phyloP scores from a whole-genome alignment of 2,113 vertebrate species.

The Monopterus albus region DNA sequence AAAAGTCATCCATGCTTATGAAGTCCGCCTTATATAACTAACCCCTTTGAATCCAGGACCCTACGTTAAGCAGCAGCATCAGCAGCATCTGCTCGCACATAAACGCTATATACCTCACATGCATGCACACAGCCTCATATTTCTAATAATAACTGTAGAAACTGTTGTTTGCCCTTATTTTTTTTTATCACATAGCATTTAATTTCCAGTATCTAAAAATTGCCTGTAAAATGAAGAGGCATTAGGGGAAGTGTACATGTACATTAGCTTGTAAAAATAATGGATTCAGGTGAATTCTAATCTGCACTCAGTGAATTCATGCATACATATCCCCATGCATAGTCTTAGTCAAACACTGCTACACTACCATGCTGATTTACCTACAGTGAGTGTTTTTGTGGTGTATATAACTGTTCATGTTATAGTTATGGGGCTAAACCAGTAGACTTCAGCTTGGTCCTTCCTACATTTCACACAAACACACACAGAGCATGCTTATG shows the following conservation, averaged over 20 bases:
- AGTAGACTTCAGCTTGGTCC: slow-evolving; percentile 6
- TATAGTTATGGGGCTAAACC: slow-evolving; percentile 2
- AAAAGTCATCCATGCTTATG: slow-evolving; percentile 64
- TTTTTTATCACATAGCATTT: slow-evolving; percentile 4
- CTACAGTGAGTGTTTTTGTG: background rate
- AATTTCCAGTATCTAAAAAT: slow-evolving; percentile 22
- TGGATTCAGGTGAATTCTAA: slow-evolving; percentile 2
- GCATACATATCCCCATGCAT: background rate
- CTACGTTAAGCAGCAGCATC: slow-evolving; percentile 21
- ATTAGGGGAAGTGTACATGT: background rate
- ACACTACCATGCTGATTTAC: too few species aligned
- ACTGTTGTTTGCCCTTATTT: slow-evolving; percentile 13
- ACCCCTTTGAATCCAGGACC: slow-evolving; percentile 41
- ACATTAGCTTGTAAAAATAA: background rate
- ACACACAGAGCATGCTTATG: slow-evolving; percentile 25
- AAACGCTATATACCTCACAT: slow-evolving; percentile 4
- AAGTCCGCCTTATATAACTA: slow-evolving; percentile 63
- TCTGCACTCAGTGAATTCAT: background rate
- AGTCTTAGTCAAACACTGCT: background rate
- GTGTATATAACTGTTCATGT: background rate
- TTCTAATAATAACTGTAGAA: slow-evolving; percentile 10
- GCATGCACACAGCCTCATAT: slow-evolving; percentile 10
- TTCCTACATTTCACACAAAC: slow-evolving; percentile 11
- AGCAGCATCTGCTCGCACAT: slow-evolving; percentile 1
- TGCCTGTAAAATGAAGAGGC: background rate